A percentile compares a stretch with the other conserved stretches of the same genome.
phyloP scores from a whole-genome alignment of 2,797 vertebrate species.

The Clarias pachynema region DNA sequence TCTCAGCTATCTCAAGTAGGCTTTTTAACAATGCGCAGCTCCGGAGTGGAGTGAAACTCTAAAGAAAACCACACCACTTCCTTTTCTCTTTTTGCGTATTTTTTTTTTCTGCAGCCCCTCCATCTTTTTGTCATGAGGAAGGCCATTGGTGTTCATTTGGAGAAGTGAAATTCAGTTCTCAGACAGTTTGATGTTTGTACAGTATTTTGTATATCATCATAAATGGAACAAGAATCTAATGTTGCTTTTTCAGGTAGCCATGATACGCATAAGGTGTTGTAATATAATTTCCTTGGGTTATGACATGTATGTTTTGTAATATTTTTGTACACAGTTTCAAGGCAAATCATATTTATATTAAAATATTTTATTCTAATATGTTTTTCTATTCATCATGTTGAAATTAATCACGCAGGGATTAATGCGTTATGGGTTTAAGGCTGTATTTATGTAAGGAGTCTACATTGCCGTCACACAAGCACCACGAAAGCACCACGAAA shows the following conservation, averaged over 20 bases:
- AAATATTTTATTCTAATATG: neutral
- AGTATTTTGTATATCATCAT: neutral
- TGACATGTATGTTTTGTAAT: neutral
- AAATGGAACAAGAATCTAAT: neutral
- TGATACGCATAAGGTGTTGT: neutral
- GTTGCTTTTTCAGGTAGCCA: neutral
- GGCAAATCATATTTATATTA: neutral
- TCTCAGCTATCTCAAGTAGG: neutral
- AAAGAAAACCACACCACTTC: neutral
- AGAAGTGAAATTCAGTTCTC: constrained; percentile 16
- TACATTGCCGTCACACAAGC: neutral
- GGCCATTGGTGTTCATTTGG: neutral
- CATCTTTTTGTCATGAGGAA: neutral
- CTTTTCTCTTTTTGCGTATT: constrained; percentile 1
- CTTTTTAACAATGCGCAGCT: neutral
- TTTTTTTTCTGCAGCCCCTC: neutral
- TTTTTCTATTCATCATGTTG: neutral
- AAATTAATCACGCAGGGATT: no score
- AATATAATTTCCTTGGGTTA: neutral
- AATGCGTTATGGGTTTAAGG: neutral
- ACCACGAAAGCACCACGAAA: neutral
- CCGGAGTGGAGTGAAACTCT: neutral
- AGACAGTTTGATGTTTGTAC: neutral
- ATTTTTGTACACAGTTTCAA: neutral
- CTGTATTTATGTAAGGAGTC: neutral